Evolutionary conservation across 1,140 invertebrate genomes (phyloP).

Genomic region (Thalassaphorura encarpata): DNA sequence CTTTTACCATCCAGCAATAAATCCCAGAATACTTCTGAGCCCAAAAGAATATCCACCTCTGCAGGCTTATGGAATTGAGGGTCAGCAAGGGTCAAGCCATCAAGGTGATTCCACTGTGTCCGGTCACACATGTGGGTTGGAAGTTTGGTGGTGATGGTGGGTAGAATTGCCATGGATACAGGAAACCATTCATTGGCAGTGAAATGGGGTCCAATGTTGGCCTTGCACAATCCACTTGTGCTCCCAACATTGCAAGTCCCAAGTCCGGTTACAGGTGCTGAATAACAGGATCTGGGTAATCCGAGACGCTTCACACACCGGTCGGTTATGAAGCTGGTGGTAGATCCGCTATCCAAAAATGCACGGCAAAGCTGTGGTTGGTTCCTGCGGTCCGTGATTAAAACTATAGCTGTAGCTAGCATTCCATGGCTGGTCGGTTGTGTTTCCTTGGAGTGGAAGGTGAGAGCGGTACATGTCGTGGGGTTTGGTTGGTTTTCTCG

Average conservation of each 20-base stretch:
- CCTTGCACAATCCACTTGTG: not conserved
- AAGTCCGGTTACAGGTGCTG: not conserved
- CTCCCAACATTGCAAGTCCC: not conserved
- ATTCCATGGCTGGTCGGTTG: not conserved
- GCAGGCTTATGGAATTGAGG: not conserved
- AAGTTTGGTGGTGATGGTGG: not conserved
- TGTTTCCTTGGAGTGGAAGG: not conserved
- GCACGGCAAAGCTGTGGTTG: not conserved
- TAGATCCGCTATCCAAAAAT: not conserved
- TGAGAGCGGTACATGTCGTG: not conserved
- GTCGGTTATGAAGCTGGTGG: not conserved
- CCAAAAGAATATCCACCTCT: constrained; percentile 5
- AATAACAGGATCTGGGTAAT: not conserved
- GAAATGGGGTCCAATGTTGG: not conserved
- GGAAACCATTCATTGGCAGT: not conserved
- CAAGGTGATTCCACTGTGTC: not conserved
- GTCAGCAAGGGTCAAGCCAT: not conserved
- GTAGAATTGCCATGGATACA: not conserved
- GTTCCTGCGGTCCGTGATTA: not conserved
- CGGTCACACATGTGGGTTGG: not conserved
- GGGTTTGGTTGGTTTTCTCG: not conserved
- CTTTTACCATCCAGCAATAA: not conserved
- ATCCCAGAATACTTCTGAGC: not conserved
- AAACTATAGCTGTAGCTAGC: not conserved
- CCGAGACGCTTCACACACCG: not conserved